A percentile compares a stretch with the other conserved stretches of the same genome.
These are phyloP conservation scores for Mastomys natalensis DNA, from an alignment of 2,113 vertebrate genomes.

Conservation along the genomic window DNA sequence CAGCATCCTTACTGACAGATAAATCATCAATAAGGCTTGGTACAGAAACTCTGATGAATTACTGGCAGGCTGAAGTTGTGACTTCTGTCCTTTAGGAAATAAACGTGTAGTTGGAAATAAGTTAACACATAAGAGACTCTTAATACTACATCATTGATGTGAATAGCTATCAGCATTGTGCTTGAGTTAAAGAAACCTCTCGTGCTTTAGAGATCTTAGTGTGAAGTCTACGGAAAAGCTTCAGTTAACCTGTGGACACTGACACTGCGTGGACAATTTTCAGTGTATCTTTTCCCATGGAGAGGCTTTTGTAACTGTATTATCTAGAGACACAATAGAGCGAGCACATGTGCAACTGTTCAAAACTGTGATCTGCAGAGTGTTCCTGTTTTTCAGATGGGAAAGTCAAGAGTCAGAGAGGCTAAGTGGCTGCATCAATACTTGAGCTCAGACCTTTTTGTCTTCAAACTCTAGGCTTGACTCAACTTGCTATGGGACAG, in stretches of 20 bases:
- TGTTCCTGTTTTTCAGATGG: not conserved
- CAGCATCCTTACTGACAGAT: not conserved
- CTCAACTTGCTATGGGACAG: not conserved
- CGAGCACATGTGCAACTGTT: rapidly evolving
- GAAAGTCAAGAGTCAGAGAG: not conserved
- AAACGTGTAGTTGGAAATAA: constrained; percentile 15
- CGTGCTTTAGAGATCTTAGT: not conserved
- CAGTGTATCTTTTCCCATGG: not conserved
- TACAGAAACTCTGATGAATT: not conserved
- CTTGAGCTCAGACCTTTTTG: not conserved
- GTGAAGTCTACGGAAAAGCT: not conserved
- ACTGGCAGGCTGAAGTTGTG: not conserved
- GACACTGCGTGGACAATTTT: not conserved
- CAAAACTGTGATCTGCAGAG: not conserved
- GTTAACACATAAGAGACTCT: not conserved
- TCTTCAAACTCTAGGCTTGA: not conserved
- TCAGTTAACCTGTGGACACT: not conserved
- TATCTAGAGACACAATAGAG: not conserved
- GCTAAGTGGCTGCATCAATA: not conserved
- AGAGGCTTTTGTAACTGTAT: not conserved
- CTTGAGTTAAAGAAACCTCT: not conserved
- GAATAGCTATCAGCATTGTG: not conserved
- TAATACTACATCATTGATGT: not conserved
- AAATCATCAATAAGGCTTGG: not conserved
- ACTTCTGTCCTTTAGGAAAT: constrained; percentile 27